Evolutionary conservation across 1,140 invertebrate genomes (phyloP), one percentile per base, ranked within the genome.

Genomic region (Euwallacea similis): DNA sequence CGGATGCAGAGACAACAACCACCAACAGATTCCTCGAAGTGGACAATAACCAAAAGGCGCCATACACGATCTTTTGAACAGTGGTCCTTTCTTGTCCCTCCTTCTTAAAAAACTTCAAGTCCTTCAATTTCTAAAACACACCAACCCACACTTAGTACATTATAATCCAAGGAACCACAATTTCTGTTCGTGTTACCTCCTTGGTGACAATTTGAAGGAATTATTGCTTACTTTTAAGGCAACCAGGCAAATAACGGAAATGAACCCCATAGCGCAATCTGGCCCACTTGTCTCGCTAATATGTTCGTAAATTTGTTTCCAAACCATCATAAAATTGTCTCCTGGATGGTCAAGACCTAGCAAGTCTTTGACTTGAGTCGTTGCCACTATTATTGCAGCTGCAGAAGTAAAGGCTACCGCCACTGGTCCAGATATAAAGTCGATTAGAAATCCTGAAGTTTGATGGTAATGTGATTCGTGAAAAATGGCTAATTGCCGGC

Each of bases 341-440:
- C 87, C 88, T 0, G 84, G 80, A 69, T 90, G 88, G 54, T 83
- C 85, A 2, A 94, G 82, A 0, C 92, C 92, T 1, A 93, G 83
- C 50, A 94, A 86, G 77, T 91, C 88, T 81, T 94, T 95, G 33
- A 95, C 83, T 84, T 96, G 94, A 9, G 92, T 91, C 56, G 91
- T 90, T 6, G 91, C 92, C 56, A 96, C 95, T 56, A 94, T 94
- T 66, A 96, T 91, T 43, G 94, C 93, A 0, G 93, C 94, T 0
- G 94, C 94, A 9, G 92, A 93, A 0, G 93, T 96, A 82, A 96
- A 97, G 0, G 93, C 93, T 67, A 91, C 91, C 11, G 94, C 94
- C 15, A 96, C 94, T n/a, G 94, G 93, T 44, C 91, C 90, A 41
- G 93, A 94, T 75, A 97, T 96, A 83, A 95, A 96, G 81, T 95